These are phyloP conservation scores for Erpetoichthys calabaricus DNA, from an alignment of 2,797 vertebrate genomes.

Conservation along the genomic window DNA sequence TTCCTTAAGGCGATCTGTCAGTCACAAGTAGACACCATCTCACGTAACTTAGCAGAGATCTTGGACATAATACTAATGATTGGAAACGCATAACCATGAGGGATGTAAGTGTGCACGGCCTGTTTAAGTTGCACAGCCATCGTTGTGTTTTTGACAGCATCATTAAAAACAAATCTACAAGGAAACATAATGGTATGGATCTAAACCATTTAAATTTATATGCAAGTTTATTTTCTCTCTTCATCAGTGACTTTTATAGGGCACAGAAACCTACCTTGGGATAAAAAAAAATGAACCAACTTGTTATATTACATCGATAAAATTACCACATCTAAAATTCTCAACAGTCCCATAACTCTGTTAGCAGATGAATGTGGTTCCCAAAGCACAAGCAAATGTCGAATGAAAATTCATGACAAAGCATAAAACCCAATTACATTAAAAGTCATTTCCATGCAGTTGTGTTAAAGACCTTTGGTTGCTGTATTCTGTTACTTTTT, in stretches of 20 bases:
- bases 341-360: neutral
- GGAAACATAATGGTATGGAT: slow-evolving; percentile 1
- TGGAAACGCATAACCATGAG: neutral
- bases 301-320: neutral
- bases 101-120: neutral
- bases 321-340: neutral
- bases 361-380: neutral
- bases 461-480: no score
- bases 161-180: slow-evolving; percentile 1
- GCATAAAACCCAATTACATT: neutral
- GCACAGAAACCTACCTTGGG: no score
- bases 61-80: neutral
- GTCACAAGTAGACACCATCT: neutral
- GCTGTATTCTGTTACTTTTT: no score
- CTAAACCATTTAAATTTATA: neutral
- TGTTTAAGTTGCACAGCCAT: neutral
- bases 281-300: no score
- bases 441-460: neutral
- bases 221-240: neutral
- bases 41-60: neutral
- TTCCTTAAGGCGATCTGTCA: slow-evolving; percentile 16
- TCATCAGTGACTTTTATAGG: neutral
- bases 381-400: neutral
- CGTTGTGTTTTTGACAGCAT: neutral
- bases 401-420: neutral